phyloP scores from a whole-genome alignment of 2,113 vertebrate species.

The Telmatochromis sp. region DNA sequence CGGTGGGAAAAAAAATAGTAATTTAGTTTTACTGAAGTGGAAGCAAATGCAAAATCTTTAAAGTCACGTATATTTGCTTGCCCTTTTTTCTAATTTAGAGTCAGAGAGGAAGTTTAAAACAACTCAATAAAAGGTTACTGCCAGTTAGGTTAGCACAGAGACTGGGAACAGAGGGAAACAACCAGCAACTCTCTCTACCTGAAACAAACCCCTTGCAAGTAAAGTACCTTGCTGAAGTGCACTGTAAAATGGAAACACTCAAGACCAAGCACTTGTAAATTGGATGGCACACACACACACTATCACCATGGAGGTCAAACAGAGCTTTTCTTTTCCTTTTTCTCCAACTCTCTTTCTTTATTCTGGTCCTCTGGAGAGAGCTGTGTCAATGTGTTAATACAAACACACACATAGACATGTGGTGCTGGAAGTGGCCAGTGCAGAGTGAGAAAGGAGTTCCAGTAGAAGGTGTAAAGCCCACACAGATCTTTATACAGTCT shows the following conservation, averaged over 20 bases:
- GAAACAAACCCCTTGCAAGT: background rate
- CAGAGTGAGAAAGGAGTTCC: background rate
- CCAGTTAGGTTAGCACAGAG: background rate
- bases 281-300: background rate
- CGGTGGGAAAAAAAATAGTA: background rate
- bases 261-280: background rate
- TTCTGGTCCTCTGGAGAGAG: background rate
- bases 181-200: background rate
- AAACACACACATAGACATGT: background rate
- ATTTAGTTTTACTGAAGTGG: background rate
- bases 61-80: background rate
- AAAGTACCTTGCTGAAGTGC: background rate
- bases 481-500: background rate
- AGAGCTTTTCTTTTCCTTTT: background rate
- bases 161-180: background rate
- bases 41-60: background rate
- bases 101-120: background rate
- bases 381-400: constrained; percentile 14
- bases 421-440: background rate
- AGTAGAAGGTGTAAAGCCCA: constrained; percentile 5
- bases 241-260: background rate
- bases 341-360: background rate
- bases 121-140: background rate
- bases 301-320: background rate
- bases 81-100: background rate